A percentile compares a stretch with the other conserved stretches of the same genome.
Conservation (phyloP, 2,888 invertebrate genomes). For the Periphyllus acericola region DNA sequence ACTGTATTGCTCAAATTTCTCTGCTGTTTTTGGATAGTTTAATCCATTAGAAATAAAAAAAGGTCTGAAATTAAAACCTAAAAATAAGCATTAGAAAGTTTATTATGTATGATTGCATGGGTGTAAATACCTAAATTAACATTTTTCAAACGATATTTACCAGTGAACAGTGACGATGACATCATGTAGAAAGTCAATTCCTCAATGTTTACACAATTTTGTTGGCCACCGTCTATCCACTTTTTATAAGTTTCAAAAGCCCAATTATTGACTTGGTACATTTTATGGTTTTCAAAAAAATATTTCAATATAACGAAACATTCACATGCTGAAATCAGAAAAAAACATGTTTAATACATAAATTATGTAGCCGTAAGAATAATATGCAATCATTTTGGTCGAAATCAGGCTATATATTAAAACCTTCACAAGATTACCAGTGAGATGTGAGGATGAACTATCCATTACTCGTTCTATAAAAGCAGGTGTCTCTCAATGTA, state of each 20-base stretch:
- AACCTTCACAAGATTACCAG: no score
- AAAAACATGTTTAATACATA: neutral
- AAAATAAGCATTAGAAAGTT: neutral
- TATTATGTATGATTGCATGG: no score
- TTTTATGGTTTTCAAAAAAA: neutral
- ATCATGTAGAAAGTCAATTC: neutral
- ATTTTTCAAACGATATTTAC: neutral
- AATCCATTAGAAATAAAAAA: no score
- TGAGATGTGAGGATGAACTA: no score
- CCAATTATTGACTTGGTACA: neutral
- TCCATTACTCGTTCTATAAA: no score
- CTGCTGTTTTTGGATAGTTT: no score
- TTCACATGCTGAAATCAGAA: slow-evolving; percentile 3
- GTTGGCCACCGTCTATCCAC: neutral
- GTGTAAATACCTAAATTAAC: no score
- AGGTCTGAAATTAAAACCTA: neutral
- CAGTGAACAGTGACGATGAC: neutral
- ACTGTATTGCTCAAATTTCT: neutral
- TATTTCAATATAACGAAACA: neutral
- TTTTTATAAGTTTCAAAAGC: slow-evolving; percentile 13
- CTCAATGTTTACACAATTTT: neutral
- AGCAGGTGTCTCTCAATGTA: no score
- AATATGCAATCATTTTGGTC: no score
- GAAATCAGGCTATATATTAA: no score
- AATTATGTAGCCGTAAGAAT: no score